A percentile compares a stretch with the other conserved stretches of the same genome.
Evolutionary conservation across 1,140 invertebrate genomes (phyloP).

Genomic region (Drosophila truncata): DNA sequence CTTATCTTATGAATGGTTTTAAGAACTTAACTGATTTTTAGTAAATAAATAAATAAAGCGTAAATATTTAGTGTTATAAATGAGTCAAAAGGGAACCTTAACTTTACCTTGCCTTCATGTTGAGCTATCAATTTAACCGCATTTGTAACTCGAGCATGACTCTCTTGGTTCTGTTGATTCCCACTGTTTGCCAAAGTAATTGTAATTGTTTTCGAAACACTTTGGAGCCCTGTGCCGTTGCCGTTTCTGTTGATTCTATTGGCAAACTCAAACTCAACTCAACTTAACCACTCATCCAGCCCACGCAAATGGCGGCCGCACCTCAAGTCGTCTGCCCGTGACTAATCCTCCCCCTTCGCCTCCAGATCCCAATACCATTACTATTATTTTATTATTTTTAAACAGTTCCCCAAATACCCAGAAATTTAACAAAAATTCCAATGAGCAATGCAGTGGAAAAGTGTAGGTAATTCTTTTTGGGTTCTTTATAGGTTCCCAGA

Average conservation of each 20-base stretch:
- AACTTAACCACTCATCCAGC: constrained; percentile 45
- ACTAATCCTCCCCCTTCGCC: constrained; percentile 25
- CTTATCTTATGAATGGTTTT: too few species aligned
- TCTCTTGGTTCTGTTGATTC: constrained; percentile 23
- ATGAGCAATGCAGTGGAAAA: constrained; percentile 27
- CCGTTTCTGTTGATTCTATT: constrained; percentile 70
- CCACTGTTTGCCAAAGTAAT: constrained; percentile 67
- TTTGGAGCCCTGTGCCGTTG: constrained; percentile 26
- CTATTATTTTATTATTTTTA: constrained; percentile 5
- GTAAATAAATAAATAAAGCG: not conserved
- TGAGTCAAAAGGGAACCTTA: not conserved
- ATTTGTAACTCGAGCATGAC: constrained; percentile 33
- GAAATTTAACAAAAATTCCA: constrained; percentile 17
- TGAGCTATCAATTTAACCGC: constrained; percentile 26
- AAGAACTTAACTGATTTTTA: too few species aligned
- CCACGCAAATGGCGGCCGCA: constrained; percentile 33
- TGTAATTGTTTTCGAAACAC: constrained; percentile 60
- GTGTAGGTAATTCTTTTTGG: not conserved
- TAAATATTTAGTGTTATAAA: not conserved
- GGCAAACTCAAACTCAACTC: constrained; percentile 38
- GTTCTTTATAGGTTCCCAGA: not conserved
- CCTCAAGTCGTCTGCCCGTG: constrained; percentile 41
- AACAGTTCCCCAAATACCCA: constrained; percentile 1
- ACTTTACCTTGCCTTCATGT: not conserved
- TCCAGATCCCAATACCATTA: constrained; percentile 4